Conservation (phyloP, 2,113 vertebrate species). For the Phocoena sinus region DNA sequence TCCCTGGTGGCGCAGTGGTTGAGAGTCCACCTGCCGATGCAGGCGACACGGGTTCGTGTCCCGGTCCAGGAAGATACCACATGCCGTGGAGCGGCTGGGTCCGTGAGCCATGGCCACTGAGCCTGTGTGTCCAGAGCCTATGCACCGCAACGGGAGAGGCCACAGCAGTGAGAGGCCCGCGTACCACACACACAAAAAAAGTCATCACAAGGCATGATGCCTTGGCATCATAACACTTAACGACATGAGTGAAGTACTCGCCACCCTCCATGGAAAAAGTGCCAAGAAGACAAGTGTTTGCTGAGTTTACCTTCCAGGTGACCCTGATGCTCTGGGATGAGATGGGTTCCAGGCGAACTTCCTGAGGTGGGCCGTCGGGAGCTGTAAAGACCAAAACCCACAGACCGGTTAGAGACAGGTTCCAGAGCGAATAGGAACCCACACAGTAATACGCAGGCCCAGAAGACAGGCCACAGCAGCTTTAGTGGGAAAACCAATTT, state of each 20-base stretch:
- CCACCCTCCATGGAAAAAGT: rapidly evolving
- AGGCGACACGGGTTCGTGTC: too few relatives aligned
- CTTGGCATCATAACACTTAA: not conserved
- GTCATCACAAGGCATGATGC: too few relatives aligned
- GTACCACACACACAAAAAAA: too few relatives aligned
- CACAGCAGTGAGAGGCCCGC: too few relatives aligned
- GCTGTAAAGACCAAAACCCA: slow-evolving; percentile 82
- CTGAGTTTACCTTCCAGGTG: slow-evolving; percentile 93
- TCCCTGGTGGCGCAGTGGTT: too few relatives aligned
- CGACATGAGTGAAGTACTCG: not conserved
- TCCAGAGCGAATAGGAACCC: not conserved
- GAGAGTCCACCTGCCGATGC: too few relatives aligned
- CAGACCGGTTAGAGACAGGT: not conserved
- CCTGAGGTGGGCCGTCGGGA: slow-evolving; percentile 96
- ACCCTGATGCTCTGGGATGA: slow-evolving; percentile 98
- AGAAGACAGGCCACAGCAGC: rapidly evolving
- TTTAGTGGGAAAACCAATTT: rapidly evolving
- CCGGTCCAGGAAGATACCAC: too few relatives aligned
- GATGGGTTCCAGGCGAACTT: slow-evolving; percentile 94
- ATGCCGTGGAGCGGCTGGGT: too few relatives aligned
- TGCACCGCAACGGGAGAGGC: too few relatives aligned
- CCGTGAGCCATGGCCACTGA: too few relatives aligned
- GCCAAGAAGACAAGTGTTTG: rapidly evolving
- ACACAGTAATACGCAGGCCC: not conserved
- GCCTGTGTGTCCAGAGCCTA: rapidly evolving